Evolutionary conservation across 2,888 invertebrate genomes (phyloP).

Genomic region (Odontocolon sp.): DNA sequence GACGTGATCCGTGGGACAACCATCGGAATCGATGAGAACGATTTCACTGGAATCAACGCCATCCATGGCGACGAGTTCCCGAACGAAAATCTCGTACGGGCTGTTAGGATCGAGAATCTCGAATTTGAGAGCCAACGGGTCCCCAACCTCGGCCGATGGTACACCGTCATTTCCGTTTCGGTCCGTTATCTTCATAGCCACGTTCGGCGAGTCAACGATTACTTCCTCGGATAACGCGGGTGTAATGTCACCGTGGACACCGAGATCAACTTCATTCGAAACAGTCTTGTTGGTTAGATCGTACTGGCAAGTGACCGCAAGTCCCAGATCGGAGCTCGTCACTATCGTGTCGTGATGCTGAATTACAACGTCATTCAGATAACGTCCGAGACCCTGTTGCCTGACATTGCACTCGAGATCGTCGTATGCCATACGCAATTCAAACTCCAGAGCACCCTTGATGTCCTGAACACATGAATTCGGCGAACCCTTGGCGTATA

Average conservation of each 20-base stretch:
- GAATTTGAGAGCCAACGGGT: slow-evolving; percentile 94
- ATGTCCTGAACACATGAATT: slow-evolving; percentile 96
- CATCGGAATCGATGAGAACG: slow-evolving; percentile 93
- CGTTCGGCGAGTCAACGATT: slow-evolving; percentile 96
- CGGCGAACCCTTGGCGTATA: slow-evolving; percentile 96
- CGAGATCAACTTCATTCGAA: slow-evolving; percentile 94
- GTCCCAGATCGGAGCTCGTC: slow-evolving; percentile 95
- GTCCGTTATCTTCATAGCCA: slow-evolving; percentile 95
- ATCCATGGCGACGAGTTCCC: slow-evolving; percentile 96
- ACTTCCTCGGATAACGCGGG: slow-evolving; percentile 94
- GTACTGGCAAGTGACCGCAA: slow-evolving; percentile 96
- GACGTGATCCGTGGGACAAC: slow-evolving; percentile 96
- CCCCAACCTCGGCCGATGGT: slow-evolving; percentile 95
- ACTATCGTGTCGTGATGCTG: slow-evolving; percentile 98
- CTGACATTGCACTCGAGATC: slow-evolving; percentile 96
- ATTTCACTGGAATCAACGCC: slow-evolving; percentile 96
- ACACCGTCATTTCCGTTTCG: slow-evolving; percentile 92
- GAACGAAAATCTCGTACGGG: slow-evolving; percentile 97
- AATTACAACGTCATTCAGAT: slow-evolving; percentile 95
- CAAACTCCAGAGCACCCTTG: slow-evolving; percentile 93
- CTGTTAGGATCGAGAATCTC: slow-evolving; percentile 96
- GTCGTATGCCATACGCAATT: slow-evolving; percentile 95
- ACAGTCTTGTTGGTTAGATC: slow-evolving; percentile 97
- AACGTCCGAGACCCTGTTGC: slow-evolving; percentile 92
- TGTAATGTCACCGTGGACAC: slow-evolving; percentile 93